Evolutionary conservation across 2,888 invertebrate species (phyloP), one percentile per base, ranked within the genome.

Genomic region (Tromatobia lineatoria): DNA sequence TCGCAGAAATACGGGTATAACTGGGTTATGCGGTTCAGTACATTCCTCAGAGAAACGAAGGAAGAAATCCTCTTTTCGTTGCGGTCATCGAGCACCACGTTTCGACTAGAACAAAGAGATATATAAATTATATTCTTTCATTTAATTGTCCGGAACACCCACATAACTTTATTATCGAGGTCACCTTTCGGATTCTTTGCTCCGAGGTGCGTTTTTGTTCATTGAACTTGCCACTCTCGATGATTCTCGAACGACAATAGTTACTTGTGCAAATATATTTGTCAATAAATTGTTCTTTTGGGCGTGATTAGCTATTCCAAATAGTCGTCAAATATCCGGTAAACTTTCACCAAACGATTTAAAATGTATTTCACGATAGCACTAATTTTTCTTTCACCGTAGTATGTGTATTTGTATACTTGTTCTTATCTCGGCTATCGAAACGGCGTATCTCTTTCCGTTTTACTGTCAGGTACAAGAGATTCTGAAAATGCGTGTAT

Each of bases 21-120:
- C 85, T 87, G 85, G 87, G 87, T 87, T 87, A 87, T 79, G 79
- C 87, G 87, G 83, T 87, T 87, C 87, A 87, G 87, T 87, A 83
- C 77, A 80, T 79, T 80, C 74, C 81, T 25, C 77, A 71, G 86
- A 87, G 82, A 86, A 85, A 83, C 79, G 84, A 87, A 81, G 85
- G 82, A 87, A 87, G 86, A 87, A 87, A 87, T 87, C 85, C 77
- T 70, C 75, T 73, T 85, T 85, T 86, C 85, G 86, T 85, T 77
- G 76, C 86, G 86, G 85, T 83, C 86, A 87, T 87, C 85, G 85
- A 87, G 85, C 78, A 81, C 79, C 79, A 61, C 25, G 71, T 71
- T 82, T 85, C 71, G 81, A 76, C 25, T 71, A 7, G 66, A 75
- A 83, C 80, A 64, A 73, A 80, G 59, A 75, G 77, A 77, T 42